Evolutionary conservation across 2,888 invertebrate species (phyloP).

Genomic region (Criorhina ranunculi): DNA sequence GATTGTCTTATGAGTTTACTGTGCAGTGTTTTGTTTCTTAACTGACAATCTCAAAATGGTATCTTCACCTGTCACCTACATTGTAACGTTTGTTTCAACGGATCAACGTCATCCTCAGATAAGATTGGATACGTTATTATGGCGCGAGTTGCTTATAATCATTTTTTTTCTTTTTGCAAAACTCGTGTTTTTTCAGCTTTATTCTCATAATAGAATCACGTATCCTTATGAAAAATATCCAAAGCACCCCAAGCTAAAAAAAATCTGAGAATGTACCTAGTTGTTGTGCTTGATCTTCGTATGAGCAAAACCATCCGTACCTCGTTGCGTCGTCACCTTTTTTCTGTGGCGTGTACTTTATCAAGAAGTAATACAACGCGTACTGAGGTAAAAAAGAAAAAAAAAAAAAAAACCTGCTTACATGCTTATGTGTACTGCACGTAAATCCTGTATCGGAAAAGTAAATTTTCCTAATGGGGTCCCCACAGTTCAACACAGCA

Average conservation of each 20-base stretch:
- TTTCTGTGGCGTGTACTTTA: conserved; percentile 31
- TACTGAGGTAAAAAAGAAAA: conserved; percentile 1
- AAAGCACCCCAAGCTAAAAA: background rate
- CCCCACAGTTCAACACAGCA: background rate
- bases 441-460: conserved; percentile 46
- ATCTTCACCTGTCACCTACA: conserved; percentile 1
- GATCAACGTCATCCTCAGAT: conserved; percentile 10
- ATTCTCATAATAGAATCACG: conserved; percentile 37
- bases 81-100: conserved; percentile 18
- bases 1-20: no score
- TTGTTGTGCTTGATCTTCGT: conserved; percentile 24
- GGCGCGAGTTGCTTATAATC: conserved; percentile 20
- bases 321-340: background rate
- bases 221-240: conserved; percentile 42
- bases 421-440: conserved; percentile 18
- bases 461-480: conserved; percentile 43
- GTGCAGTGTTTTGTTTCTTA: background rate
- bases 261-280: background rate
- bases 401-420: background rate
- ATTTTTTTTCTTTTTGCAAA: conserved; percentile 25
- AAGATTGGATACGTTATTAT: conserved; percentile 20
- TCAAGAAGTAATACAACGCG: conserved; percentile 23
- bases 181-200: conserved; percentile 15
- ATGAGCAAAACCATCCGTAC: background rate
- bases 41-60: background rate